phyloP scores from a whole-genome alignment of 2,888 invertebrate species.

The Digitonthophagus gazella region DNA sequence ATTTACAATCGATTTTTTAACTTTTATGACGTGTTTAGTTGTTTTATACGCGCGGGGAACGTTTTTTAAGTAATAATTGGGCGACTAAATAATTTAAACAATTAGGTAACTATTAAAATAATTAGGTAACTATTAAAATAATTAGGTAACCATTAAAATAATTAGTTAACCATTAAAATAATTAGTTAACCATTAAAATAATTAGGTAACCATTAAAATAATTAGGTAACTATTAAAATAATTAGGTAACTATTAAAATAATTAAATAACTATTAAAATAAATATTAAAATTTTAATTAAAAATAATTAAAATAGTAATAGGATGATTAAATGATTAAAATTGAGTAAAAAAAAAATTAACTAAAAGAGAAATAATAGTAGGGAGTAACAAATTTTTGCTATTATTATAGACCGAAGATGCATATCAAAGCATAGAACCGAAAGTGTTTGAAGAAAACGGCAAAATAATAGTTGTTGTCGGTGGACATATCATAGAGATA shows the following conservation, averaged over 20 bases:
- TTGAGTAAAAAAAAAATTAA: neutral
- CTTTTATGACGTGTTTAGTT: conserved; percentile 23
- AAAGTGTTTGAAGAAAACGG: conserved; percentile 48
- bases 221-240: too few relatives aligned
- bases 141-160: too few relatives aligned
- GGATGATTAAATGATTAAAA: too few relatives aligned
- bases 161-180: too few relatives aligned
- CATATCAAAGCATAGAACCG: conserved; percentile 50
- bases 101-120: too few relatives aligned
- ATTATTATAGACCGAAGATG: conserved; percentile 30
- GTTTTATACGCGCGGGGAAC: neutral
- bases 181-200: too few relatives aligned
- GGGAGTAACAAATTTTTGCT: conserved; percentile 18
- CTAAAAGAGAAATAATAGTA: neutral
- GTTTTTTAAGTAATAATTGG: neutral
- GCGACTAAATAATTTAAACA: neutral
- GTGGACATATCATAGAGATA: conserved; percentile 63
- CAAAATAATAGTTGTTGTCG: conserved; percentile 60
- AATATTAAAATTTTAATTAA: too few relatives aligned
- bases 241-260: too few relatives aligned
- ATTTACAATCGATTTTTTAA: neutral
- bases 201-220: too few relatives aligned
- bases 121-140: too few relatives aligned
- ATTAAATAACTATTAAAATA: too few relatives aligned
- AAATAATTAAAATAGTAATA: too few relatives aligned